Evolutionary conservation across 2,888 invertebrate genomes (phyloP).

Genomic region (Anticlea derivata): DNA sequence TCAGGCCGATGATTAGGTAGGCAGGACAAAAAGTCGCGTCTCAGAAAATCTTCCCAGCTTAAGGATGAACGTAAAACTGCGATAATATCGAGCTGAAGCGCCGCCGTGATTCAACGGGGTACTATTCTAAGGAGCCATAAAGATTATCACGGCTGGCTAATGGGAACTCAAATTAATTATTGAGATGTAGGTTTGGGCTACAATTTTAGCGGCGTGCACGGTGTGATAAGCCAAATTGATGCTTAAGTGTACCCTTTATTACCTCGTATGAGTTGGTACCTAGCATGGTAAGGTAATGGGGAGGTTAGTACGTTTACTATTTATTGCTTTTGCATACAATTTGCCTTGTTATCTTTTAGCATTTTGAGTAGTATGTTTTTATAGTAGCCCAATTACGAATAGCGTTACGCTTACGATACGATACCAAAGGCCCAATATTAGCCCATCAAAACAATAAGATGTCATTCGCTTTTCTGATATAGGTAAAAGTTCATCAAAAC

Average conservation of each 20-base stretch:
- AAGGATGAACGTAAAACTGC: slow-evolving; percentile 43
- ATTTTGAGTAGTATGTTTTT: no score
- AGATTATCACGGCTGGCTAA: slow-evolving; percentile 69
- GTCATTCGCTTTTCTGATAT: no score
- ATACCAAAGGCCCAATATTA: no score
- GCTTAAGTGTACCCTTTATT: slow-evolving; percentile 31
- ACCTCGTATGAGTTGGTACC: slow-evolving; percentile 4
- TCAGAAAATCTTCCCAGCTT: not conserved
- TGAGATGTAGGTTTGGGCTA: slow-evolving; percentile 52
- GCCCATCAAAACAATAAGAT: no score
- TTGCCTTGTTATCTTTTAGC: no score
- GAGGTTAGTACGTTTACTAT: no score
- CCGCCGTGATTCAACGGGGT: slow-evolving; percentile 58
- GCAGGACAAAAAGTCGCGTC: slow-evolving; percentile 19
- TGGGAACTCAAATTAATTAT: slow-evolving; percentile 71
- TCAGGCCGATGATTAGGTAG: no score
- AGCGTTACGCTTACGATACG: no score
- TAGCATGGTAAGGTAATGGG: no score
- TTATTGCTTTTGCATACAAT: not conserved
- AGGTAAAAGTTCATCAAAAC: no score
- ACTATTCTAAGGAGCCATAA: slow-evolving; percentile 63
- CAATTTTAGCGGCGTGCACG: slow-evolving; percentile 33
- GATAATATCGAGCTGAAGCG: slow-evolving; percentile 48
- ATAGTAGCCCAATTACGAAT: no score
- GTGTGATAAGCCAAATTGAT: slow-evolving; percentile 38